Base-by-base conservation (phyloP, 2,888 invertebrate genomes). In the Lycia hirtaria region DNA sequence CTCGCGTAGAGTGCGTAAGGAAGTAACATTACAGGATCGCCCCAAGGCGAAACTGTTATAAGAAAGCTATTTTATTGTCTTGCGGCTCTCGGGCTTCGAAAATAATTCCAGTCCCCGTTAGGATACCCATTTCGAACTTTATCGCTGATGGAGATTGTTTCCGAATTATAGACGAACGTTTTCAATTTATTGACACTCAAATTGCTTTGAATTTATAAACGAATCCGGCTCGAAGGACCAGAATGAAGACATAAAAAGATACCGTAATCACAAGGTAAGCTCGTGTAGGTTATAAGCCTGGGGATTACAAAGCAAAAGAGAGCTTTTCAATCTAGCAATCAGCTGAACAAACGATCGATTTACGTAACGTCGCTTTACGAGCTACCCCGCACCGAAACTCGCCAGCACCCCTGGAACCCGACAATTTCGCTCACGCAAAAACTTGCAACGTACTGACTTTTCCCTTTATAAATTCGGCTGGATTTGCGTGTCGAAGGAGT, bases 301-400 rank as follows among this genome's bases (percentile, higher is more conserved):
- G 71, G 78, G 78, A 83, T 82, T 78, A 81, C 76, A 78, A 72
- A 80, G 78, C 75, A 76, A 80, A 83, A 81, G 66, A 70, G 72
- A 71, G 73, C 75, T 82, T 81, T 85, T 83, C 81, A 82, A 87
- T 83, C 80, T 81, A 80, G 78, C 83, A 85, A 83, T 87, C 86
- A 85, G 82, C 72, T 81, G 80, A 81, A 82, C 82, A 85, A 87
- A 85, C 83, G 81, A 86, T 85, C 82, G 82, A 83, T 85, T 83
- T 80, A 78, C 80, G 78, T 83, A 82, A 84, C 85, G 75, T 72
- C 70, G 68, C 73, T 83, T 82, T 81, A 85, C 82, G 82, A 81
- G 76, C 62, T 73, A 66, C 72, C 76, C 69, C 71, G 62, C 65
- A 78, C 76, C 74, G 66, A 73, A 74, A 78, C 76, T 71, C 73